These are phyloP conservation scores for Alviniconcha strummeri DNA, from an alignment of 2,888 invertebrate genomes.

Conservation along the genomic window DNA sequence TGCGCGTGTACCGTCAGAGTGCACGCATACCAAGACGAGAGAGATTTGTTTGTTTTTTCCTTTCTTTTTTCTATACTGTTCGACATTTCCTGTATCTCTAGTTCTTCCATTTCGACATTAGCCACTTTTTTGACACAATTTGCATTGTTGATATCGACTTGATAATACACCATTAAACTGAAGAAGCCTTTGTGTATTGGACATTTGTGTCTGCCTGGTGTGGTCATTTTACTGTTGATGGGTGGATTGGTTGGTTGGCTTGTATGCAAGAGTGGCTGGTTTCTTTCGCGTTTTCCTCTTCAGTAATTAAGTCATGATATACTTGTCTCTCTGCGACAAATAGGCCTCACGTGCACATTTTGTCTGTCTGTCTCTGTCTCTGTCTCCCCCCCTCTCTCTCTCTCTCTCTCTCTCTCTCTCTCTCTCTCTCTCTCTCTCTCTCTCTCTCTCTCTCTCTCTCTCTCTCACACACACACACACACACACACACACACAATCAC, in stretches of 20 bases:
- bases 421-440: too few relatives aligned
- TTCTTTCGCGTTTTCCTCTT: too few relatives aligned
- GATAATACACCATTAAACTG: conserved; percentile 8
- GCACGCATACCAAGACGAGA: background rate
- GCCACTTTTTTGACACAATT: conserved; percentile 4
- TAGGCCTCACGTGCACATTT: too few relatives aligned
- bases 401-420: too few relatives aligned
- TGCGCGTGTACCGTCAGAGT: background rate
- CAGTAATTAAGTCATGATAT: too few relatives aligned
- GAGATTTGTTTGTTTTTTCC: background rate
- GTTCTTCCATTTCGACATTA: conserved; percentile 4
- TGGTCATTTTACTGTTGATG: background rate
- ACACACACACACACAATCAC: too few relatives aligned
- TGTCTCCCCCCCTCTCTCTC: too few relatives aligned
- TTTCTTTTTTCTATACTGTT: background rate
- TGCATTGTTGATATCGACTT: conserved; percentile 2
- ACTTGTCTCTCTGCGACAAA: too few relatives aligned
- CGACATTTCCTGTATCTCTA: background rate
- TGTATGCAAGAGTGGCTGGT: too few relatives aligned
- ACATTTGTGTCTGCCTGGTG: background rate
- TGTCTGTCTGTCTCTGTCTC: too few relatives aligned
- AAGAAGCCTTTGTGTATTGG: background rate
- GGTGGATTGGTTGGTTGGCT: background rate
- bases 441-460: too few relatives aligned
- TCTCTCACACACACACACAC: too few relatives aligned